Base-by-base conservation (phyloP, 2,113 vertebrate genomes). In the Notechis scutatus region DNA sequence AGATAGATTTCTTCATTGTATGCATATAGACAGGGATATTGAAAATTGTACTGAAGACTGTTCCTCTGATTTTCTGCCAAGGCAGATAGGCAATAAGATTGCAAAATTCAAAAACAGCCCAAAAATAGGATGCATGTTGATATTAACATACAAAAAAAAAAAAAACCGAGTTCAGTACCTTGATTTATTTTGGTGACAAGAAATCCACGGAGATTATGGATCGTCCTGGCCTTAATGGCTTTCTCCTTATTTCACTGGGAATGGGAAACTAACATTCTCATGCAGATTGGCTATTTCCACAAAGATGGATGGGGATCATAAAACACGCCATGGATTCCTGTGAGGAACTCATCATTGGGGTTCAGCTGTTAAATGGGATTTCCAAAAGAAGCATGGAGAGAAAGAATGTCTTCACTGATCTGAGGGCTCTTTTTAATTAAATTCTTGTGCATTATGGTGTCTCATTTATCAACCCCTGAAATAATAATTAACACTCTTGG, bases 401-500 rank as follows among this genome's bases (percentile, higher is more conserved):
- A 91, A 11, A 42, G 89, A 85, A 2, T 26, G 29, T 39, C 91
- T 93, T 14, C 50, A 24, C 26, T 91, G 45, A 92, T 94, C 47
- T 29, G 89, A 39, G 34, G 56, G 15, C 7, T 91, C 52, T 9
- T 7, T 95, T 94, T 93, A 92, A 95, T 91, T 21, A 95, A 42
- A 42, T 39, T 81, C 0, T 88, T 0, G 1, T n/a, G 29, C 93
- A 47, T 54, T 93, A 0, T 92, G 54, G 69, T 93, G 29, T 87
- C 45, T 12, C 81, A 26, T 91, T 93, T 69, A 91, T 29, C 50
- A 64, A 94, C 47, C 54, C 4, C 42, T 69, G 45, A 0, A 0
- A 39, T 93, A 94, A 93, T 92, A 93, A 93, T 91, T 56, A 81
- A 34, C 1, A 2, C 94, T 94, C 88, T 55, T 85, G 50, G 47